Conservation (phyloP, 1,140 invertebrate species). For the Zaprionus vittiger region DNA sequence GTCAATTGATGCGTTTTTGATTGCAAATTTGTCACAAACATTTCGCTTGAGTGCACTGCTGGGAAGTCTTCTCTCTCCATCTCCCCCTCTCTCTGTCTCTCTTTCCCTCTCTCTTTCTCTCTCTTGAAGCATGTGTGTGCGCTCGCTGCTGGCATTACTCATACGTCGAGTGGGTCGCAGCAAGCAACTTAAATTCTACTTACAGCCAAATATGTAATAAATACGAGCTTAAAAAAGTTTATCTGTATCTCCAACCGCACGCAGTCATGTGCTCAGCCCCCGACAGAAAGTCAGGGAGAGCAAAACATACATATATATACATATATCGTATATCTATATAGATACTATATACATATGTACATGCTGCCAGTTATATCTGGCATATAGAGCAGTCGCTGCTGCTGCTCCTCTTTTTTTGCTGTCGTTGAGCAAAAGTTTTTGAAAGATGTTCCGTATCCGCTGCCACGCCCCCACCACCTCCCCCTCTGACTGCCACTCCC, state of each 20-base stretch:
- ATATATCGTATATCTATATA: not conserved
- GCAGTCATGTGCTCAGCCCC: conserved; percentile 67
- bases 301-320: conserved; percentile 25
- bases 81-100: not conserved
- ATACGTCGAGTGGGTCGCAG: conserved; percentile 63
- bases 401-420: conserved; percentile 68
- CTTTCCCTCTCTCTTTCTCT: not conserved
- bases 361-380: conserved; percentile 17
- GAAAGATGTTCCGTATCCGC: conserved; percentile 64
- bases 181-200: conserved; percentile 82
- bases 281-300: not conserved
- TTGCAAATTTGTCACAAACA: conserved; percentile 80
- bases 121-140: conserved; percentile 1
- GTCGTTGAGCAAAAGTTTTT: conserved; percentile 76
- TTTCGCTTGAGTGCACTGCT: conserved; percentile 51
- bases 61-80: conserved; percentile 9
- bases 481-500: not conserved
- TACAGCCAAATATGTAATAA: conserved; percentile 83
- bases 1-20: conserved; percentile 82
- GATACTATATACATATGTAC: conserved; percentile 6
- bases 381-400: conserved; percentile 36
- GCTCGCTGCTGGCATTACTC: conserved; percentile 56
- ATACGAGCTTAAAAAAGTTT: conserved; percentile 82
- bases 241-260: conserved; percentile 81
- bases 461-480: not conserved